These are phyloP conservation scores for Cervus canadensis DNA, from an alignment of 2,113 vertebrate genomes.

Conservation along the genomic window DNA sequence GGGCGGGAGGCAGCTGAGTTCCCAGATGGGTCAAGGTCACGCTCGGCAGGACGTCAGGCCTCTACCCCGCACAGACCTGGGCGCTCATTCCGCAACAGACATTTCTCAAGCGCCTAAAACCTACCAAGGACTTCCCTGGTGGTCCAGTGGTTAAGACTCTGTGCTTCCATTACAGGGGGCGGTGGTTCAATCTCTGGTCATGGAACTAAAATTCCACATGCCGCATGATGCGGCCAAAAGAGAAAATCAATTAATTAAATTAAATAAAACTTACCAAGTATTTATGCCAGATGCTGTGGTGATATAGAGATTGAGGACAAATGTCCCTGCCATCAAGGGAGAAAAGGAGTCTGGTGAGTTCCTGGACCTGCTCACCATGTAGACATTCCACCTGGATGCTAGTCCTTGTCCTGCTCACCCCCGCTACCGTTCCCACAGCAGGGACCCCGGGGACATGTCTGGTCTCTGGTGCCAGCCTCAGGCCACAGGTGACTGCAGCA, in stretches of 20 bases:
- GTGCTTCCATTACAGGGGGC: neutral
- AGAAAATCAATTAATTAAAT: neutral
- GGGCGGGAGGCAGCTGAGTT: neutral
- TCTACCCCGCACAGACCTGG: fast-evolving
- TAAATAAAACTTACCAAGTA: neutral
- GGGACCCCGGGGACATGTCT: neutral
- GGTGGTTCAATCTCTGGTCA: neutral
- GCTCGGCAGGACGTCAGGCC: neutral
- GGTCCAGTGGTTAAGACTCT: neutral
- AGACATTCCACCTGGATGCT: neutral
- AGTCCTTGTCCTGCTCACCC: neutral
- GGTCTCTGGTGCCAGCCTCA: neutral
- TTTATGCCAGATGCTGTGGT: neutral
- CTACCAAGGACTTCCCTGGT: neutral
- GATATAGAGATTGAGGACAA: neutral
- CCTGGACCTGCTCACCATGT: neutral
- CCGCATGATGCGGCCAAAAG: neutral
- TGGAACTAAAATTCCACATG: neutral
- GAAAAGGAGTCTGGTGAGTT: neutral
- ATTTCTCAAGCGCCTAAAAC: neutral
- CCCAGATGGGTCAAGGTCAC: neutral
- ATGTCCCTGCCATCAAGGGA: neutral
- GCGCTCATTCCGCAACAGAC: neutral
- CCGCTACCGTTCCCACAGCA: fast-evolving
- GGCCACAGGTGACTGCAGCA: neutral